Base-by-base conservation (phyloP, 1,140 invertebrate species). In the Leptestheria dahalacensis region DNA sequence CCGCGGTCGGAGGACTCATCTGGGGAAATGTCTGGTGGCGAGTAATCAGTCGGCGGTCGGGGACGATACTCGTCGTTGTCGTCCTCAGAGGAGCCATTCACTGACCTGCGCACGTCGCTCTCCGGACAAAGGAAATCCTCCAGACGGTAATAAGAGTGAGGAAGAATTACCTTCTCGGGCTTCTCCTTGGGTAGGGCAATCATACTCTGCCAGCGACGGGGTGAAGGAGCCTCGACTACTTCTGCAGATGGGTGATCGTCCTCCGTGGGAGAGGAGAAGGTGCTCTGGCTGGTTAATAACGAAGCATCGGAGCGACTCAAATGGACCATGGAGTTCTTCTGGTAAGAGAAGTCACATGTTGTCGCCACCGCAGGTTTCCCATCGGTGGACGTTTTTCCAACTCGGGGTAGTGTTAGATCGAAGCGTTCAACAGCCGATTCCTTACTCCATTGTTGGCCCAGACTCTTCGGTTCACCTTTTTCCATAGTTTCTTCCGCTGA, bases 1-100 rank as follows among this genome's bases (percentile, higher is more conserved):
- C 53, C 53, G 18, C 53, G 24, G 23, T 55, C 53, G 2, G 53
- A 55, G 20, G 53, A 55, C 11, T 55, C 53, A 28, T 55, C 53
- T 10, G 53, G 53, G 2, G 53, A 55, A 18, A 55, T 55, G 9
- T 55, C 53, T 20, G 53, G 53, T 6, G 53, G 53, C n/a, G 26
- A 29, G 26, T 55, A 55, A 6, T 55, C 53, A 10, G 53, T 55
- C 23, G 53, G 53, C 23, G 1, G 53, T 26, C 26, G 53, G 26
- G 1, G 53, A 28, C 28, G 53, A 33, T 28, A 28, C 1, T 55
- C 53, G 3, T 55, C 53, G 53, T 55, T 28, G 26, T 55, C 53
- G 26, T 55, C 53, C 25, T 55, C 26, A 41, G 20, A n/a, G 53
- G 28, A 25, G 18, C 50, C 50, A n/a, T n/a, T 52, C 2, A 24